These are phyloP conservation scores for Forficula auricularia DNA, from an alignment of 1,140 invertebrate species.

Conservation along the genomic window DNA sequence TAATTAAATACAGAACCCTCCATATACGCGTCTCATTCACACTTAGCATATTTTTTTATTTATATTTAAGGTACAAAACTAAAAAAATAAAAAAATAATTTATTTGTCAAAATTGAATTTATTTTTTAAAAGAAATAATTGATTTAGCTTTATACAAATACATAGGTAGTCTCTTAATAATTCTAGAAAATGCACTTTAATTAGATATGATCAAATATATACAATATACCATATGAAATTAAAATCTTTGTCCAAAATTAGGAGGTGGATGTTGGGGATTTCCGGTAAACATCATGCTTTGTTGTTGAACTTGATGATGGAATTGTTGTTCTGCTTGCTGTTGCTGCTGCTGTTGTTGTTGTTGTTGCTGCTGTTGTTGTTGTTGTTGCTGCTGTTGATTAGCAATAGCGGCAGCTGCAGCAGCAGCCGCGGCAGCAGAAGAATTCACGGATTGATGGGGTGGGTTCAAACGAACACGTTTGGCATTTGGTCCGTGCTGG, in stretches of 20 bases:
- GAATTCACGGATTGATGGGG: slow-evolving; percentile 19
- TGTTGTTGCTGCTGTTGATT: slow-evolving; percentile 27
- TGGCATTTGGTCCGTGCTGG: slow-evolving; percentile 36
- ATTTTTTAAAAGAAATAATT: no score
- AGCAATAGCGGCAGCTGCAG: slow-evolving; percentile 13
- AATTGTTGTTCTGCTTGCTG: slow-evolving; percentile 38
- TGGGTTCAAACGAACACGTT: slow-evolving; percentile 39
- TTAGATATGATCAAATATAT: no score
- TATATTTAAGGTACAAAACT: no score
- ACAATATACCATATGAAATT: no score
- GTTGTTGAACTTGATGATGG: slow-evolving; percentile 44
- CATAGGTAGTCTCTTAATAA: no score
- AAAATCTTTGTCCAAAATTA: slow-evolving; percentile 9
- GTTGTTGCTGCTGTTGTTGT: slow-evolving; percentile 28
- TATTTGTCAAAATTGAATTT: no score
- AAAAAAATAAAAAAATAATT: no score
- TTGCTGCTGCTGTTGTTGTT: slow-evolving; percentile 32
- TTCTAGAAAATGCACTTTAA: no score
- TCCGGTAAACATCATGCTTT: slow-evolving; percentile 9
- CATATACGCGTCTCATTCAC: no score
- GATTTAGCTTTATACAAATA: no score
- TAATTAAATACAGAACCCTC: no score
- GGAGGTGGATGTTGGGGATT: slow-evolving; percentile 6
- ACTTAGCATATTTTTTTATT: no score
- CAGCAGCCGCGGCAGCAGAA: slow-evolving; percentile 1